Evolutionary conservation across 2,797 vertebrate species (phyloP).

Genomic region (Sebastes trivittatus): DNA sequence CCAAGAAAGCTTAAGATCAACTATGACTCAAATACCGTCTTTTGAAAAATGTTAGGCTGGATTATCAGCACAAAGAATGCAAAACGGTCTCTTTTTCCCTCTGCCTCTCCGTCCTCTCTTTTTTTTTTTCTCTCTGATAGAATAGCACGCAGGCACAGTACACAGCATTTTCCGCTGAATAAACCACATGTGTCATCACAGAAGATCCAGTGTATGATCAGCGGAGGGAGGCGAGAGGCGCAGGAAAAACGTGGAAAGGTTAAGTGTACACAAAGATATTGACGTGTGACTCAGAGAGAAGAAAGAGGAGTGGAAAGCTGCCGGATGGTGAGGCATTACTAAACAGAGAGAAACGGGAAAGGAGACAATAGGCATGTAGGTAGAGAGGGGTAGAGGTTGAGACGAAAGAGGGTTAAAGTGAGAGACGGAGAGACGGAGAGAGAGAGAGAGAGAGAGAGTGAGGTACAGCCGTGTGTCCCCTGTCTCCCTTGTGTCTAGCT

Average conservation of each 20-base stretch:
- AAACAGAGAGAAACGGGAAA: slow-evolving; percentile 28
- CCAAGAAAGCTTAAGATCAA: slow-evolving; percentile 70
- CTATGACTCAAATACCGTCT: slow-evolving; percentile 56
- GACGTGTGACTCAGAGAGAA: slow-evolving; percentile 75
- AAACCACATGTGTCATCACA: slow-evolving; percentile 72
- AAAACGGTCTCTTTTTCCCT: slow-evolving; percentile 23
- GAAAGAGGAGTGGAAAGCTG: slow-evolving; percentile 68
- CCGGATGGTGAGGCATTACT: slow-evolving; percentile 44
- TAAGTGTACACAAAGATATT: slow-evolving; percentile 82
- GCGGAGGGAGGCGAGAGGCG: slow-evolving; percentile 52
- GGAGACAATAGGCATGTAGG: slow-evolving; percentile 17
- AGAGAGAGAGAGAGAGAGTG: neutral
- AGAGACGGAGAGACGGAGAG: neutral
- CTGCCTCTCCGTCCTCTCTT: slow-evolving; percentile 18
- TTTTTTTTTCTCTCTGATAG: slow-evolving; percentile 1
- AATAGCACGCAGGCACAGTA: slow-evolving; percentile 40
- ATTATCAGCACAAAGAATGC: slow-evolving; percentile 65
- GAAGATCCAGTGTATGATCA: slow-evolving; percentile 65
- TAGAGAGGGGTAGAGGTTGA: slow-evolving; percentile 17
- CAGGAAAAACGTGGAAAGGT: slow-evolving; percentile 69
- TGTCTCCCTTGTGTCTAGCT: slow-evolving; percentile 25
- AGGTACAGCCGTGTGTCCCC: slow-evolving; percentile 6
- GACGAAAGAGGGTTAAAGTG: slow-evolving; percentile 25
- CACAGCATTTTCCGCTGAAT: slow-evolving; percentile 62
- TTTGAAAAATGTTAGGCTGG: slow-evolving; percentile 35